These are phyloP conservation scores for Nasonovia ribisnigri DNA, from an alignment of 2,888 invertebrate genomes.

Conservation along the genomic window DNA sequence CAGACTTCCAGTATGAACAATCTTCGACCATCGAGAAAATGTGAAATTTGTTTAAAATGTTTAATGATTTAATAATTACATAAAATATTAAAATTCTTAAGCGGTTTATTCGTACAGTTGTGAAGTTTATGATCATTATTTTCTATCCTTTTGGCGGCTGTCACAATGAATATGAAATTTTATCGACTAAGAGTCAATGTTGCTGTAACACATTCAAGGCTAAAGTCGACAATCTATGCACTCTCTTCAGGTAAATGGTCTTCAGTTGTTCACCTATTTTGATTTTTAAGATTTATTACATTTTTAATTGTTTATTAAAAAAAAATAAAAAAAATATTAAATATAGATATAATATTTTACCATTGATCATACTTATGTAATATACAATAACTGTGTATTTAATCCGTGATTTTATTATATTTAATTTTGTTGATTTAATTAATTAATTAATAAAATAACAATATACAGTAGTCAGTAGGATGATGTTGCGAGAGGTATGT, in stretches of 20 bases:
- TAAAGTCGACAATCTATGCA: conserved; percentile 66
- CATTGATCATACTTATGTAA: not conserved
- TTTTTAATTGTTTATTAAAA: not conserved
- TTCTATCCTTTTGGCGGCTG: not conserved
- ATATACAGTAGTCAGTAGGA: too few relatives aligned
- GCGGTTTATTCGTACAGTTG: not conserved
- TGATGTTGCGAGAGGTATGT: too few relatives aligned
- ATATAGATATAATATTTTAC: not conserved
- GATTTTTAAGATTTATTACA: not conserved
- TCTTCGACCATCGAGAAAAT: not conserved
- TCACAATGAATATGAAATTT: not conserved
- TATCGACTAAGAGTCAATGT: not conserved
- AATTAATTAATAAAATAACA: too few relatives aligned
- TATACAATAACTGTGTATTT: not conserved
- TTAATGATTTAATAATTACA: not conserved
- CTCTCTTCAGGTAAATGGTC: conserved; percentile 66
- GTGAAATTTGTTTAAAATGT: not conserved
- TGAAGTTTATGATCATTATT: not conserved
- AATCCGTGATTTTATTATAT: not conserved
- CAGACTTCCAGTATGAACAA: too few relatives aligned
- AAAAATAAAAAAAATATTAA: not conserved
- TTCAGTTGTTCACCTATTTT: not conserved
- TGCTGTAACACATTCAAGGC: not conserved
- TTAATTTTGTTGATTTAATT: too few relatives aligned
- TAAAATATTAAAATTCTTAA: not conserved